Percentiles rank a stretch among this genome's conserved stretches.
phyloP scores from a whole-genome alignment of 1,140 invertebrate genomes.

The Musca domestica region DNA sequence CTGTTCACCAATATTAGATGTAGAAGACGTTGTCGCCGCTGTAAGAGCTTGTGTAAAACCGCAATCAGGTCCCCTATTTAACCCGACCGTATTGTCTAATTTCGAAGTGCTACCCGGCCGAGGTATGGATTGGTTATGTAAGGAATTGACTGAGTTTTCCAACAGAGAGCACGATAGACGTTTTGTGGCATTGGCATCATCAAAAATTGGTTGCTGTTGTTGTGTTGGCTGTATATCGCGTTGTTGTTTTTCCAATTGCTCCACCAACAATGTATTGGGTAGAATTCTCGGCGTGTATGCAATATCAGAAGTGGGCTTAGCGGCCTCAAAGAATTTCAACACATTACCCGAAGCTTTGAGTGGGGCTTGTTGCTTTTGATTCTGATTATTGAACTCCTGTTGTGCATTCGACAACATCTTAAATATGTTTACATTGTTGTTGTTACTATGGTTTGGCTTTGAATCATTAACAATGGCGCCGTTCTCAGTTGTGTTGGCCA shows the following conservation, averaged over 20 bases:
- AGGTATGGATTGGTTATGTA: background rate
- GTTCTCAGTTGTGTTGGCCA: conserved; percentile 53
- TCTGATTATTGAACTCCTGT: conserved; percentile 60
- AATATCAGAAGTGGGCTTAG: conserved; percentile 61
- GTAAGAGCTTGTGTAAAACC: background rate
- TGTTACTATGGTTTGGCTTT: conserved; percentile 11
- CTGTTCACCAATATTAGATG: conserved; percentile 19
- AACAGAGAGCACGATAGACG: conserved; percentile 6
- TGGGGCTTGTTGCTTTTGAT: conserved; percentile 24
- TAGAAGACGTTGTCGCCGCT: background rate
- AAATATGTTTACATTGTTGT: conserved; percentile 70
- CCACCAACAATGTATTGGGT: conserved; percentile 74
- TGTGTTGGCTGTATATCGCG: conserved; percentile 42
- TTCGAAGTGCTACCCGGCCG: background rate
- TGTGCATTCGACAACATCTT: conserved; percentile 87
- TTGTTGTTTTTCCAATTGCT: conserved; percentile 86
- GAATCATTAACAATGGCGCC: conserved; percentile 4
- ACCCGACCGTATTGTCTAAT: conserved; percentile 1
- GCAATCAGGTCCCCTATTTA: background rate
- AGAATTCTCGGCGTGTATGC: conserved; percentile 57
- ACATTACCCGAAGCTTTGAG: conserved; percentile 66
- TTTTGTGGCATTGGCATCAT: background rate
- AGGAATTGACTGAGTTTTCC: background rate
- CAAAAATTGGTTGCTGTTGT: background rate
- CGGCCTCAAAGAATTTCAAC: conserved; percentile 81